Percentiles rank a stretch among this genome's conserved stretches.
phyloP scores from a whole-genome alignment of 2,113 vertebrate species.

The Sialia sialis region DNA sequence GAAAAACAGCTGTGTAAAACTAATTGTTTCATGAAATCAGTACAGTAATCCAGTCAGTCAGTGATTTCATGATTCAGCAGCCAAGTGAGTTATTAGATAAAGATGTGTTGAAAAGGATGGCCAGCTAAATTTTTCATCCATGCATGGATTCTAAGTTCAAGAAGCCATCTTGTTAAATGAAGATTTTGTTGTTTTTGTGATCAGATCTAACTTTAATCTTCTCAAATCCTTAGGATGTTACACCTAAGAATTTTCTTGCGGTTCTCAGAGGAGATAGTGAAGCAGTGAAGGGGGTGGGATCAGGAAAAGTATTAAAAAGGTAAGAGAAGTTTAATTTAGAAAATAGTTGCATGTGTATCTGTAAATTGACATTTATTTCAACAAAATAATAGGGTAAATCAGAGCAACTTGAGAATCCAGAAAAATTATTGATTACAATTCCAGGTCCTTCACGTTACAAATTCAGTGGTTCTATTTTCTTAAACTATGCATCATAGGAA shows the following conservation, averaged over 20 bases:
- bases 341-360: neutral
- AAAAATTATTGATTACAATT: neutral
- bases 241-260: slow-evolving; percentile 90
- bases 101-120: neutral
- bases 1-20: neutral
- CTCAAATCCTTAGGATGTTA: slow-evolving; percentile 79
- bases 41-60: neutral
- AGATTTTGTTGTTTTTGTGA: neutral
- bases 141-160: neutral
- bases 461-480: neutral
- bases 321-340: slow-evolving; percentile 25
- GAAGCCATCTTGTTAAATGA: neutral
- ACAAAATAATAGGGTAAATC: neutral
- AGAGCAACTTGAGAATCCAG: neutral
- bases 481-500: neutral
- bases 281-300: slow-evolving; percentile 80
- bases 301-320: slow-evolving; percentile 93
- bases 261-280: slow-evolving; percentile 85
- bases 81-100: neutral
- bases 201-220: neutral
- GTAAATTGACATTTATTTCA: neutral
- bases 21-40: neutral
- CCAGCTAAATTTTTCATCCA: neutral
- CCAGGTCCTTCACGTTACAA: neutral
- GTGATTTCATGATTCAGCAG: neutral